These are phyloP conservation scores for Cliona cf. orientalis DNA, from an alignment of 37 sponge, comb jelly and placozoan genomes.

Conservation along the genomic window DNA sequence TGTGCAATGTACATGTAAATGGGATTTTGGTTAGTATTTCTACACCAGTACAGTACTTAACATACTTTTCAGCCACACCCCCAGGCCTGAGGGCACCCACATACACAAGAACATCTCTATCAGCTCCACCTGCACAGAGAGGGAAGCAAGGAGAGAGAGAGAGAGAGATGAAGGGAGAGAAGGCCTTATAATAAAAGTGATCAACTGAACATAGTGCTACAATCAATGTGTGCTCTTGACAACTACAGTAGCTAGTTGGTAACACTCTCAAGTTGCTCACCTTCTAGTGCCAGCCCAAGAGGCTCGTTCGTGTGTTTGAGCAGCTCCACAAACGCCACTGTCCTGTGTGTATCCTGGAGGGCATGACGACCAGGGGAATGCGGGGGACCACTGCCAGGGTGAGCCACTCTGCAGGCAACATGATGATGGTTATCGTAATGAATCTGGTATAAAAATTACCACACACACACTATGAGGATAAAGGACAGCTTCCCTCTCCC, in stretches of 20 bases:
- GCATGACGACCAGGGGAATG: not conserved
- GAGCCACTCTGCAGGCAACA: no score
- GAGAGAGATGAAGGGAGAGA: conserved; percentile 27
- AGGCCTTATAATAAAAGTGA: not conserved
- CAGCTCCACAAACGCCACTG: conserved; percentile 77
- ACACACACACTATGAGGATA: no score
- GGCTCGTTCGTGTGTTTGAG: conserved; percentile 64
- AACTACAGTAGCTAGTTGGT: no score
- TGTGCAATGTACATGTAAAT: not conserved
- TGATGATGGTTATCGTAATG: no score
- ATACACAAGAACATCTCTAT: conserved; percentile 43
- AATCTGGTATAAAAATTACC: no score
- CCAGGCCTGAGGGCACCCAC: conserved; percentile 63
- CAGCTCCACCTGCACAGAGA: conserved; percentile 68
- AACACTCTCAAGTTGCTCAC: no score
- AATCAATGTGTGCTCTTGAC: not conserved
- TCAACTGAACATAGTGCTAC: not conserved
- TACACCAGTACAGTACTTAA: not conserved
- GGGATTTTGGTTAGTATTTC: no score
- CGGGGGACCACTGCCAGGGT: not conserved
- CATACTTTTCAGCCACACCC: conserved; percentile 71
- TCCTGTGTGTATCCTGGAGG: conserved; percentile 1
- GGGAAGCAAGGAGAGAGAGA: conserved; percentile 19
- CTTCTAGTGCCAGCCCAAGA: conserved; percentile 70
- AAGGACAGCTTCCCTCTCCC: no score